Base-by-base conservation (phyloP, 2,888 invertebrate genomes). In the Noctua fimbriata region DNA sequence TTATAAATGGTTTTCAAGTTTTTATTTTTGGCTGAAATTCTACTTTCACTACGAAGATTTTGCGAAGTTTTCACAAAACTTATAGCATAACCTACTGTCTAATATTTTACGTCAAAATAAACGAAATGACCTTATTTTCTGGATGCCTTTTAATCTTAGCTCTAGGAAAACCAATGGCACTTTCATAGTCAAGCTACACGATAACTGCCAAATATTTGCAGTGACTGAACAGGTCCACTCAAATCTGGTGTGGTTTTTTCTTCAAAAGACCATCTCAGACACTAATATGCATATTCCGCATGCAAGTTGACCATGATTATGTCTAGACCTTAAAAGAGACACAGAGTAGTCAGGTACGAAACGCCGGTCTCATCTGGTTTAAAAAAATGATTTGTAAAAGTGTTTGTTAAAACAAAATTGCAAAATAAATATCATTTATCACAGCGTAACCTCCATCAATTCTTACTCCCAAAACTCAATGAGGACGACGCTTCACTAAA, bases 1-100 rank as follows among this genome's bases (percentile, higher is more conserved):
- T 73, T 78, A 32, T 69, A 28, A 83, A 65, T 24, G 58, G 24
- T 49, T 28, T 16, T 67, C 10, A 32, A 66, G 24, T 66, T 60
- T 60, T 60, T 60, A 28, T 28, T 24, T 55, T 55, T 21, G 10
- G 63, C 18, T 32, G 12, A 28, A 28, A n/a, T 18, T n/a, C 28
- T 32, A 32, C 16, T 49, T 41, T 63, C 1, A 55, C 14, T 58
- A 6, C 49, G 7, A 44, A 60, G 14, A 24, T 70, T 18, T 18
- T 18, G 32, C 55, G n/a, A 24, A n/a, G 44, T n/a, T 58, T 58
- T 58, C 3, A 1, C 1, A 73, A 55, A 55, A 73, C 41, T 55
- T 73, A 73, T 24, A 21, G 21, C 63, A 21, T 32, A 10, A 65
- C 32, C 21, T 21, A 24, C 21, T 52, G 24, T 73, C 7, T 12